Evolutionary conservation across 2,888 invertebrate genomes (phyloP).

Genomic region (Trissonchulus latispiculum): DNA sequence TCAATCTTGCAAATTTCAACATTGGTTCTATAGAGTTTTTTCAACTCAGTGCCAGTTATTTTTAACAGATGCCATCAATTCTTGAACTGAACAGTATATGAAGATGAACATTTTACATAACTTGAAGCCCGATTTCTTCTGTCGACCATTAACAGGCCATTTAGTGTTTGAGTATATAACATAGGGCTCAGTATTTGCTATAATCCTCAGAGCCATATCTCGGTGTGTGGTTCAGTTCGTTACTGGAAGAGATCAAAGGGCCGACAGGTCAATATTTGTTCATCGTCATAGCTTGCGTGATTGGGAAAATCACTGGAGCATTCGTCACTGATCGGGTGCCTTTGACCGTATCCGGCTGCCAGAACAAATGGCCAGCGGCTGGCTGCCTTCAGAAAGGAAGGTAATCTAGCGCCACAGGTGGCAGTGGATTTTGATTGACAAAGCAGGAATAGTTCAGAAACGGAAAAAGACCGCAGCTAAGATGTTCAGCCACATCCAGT

Average conservation of each 20-base stretch:
- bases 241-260: too few relatives aligned
- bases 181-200: not conserved
- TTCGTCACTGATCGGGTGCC: not conserved
- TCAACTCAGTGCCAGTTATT: too few relatives aligned
- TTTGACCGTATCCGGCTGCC: constrained; percentile 13
- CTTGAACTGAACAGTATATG: too few relatives aligned
- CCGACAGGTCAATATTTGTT: too few relatives aligned
- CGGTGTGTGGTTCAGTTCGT: too few relatives aligned
- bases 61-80: too few relatives aligned
- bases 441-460: not conserved
- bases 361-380: constrained; percentile 11
- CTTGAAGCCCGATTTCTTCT: not conserved
- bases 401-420: not conserved
- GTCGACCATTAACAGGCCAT: not conserved
- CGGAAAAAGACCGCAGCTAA: too few relatives aligned
- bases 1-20: too few relatives aligned
- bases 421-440: not conserved
- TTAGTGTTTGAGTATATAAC: not conserved
- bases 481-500: constrained; percentile 12
- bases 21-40: too few relatives aligned
- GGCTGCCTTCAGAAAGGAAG: constrained; percentile 1
- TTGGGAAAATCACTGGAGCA: not conserved
- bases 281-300: too few relatives aligned
- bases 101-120: too few relatives aligned
- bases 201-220: too few relatives aligned